Conservation (phyloP, 1,140 invertebrate species). For the Drosophila teissieri region DNA sequence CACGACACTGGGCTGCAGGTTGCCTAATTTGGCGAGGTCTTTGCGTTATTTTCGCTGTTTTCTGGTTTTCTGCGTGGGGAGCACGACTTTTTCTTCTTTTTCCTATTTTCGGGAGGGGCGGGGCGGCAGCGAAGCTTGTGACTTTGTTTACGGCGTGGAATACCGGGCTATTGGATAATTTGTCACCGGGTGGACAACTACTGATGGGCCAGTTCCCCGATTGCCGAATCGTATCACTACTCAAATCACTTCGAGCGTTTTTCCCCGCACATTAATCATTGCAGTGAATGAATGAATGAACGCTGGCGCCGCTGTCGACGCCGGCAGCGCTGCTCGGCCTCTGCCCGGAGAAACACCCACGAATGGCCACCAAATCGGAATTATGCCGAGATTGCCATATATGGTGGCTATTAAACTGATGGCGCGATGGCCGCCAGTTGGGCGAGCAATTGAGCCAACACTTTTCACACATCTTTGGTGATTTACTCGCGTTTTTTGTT, state of each 20-base stretch:
- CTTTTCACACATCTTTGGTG: slow-evolving; percentile 44
- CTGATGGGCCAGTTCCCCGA: slow-evolving; percentile 44
- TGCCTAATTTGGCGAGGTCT: slow-evolving; percentile 54
- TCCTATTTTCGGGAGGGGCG: slow-evolving; percentile 30
- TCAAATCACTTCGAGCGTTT: slow-evolving; percentile 25
- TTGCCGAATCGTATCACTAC: slow-evolving; percentile 30
- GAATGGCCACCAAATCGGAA: background rate
- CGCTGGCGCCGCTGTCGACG: slow-evolving; percentile 31
- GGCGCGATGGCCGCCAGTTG: background rate
- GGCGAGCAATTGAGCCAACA: slow-evolving; percentile 8
- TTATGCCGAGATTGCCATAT: background rate
- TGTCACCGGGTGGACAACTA: slow-evolving; percentile 20
- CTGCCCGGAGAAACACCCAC: slow-evolving; percentile 45
- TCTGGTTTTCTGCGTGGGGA: slow-evolving; percentile 6
- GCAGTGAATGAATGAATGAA: slow-evolving; percentile 48
- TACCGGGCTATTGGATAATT: background rate
- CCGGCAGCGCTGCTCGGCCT: slow-evolving; percentile 29
- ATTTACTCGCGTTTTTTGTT: slow-evolving; percentile 37
- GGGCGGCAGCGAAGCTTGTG: slow-evolving; percentile 31
- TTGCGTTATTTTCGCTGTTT: slow-evolving; percentile 19
- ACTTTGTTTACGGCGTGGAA: slow-evolving; percentile 8
- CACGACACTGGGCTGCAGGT: slow-evolving; percentile 55
- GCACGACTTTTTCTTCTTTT: slow-evolving; percentile 1
- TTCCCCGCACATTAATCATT: slow-evolving; percentile 47
- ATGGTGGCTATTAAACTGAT: background rate